Conservation (phyloP, 2,888 invertebrate species). For the Hypsopygia costalis region DNA sequence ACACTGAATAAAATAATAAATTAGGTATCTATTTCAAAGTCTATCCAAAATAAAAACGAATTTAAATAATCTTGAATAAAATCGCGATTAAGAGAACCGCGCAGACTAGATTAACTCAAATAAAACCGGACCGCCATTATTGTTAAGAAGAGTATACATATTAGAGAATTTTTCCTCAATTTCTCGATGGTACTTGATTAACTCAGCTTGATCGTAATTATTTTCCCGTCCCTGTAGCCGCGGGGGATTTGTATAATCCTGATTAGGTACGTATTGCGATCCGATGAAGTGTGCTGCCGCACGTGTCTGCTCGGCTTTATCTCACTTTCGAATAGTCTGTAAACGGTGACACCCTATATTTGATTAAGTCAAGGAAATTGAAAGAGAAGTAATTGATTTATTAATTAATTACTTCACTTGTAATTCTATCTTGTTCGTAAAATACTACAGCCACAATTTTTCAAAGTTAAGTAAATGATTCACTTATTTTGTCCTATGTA, state of each 20-base stretch:
- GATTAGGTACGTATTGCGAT: conserved; percentile 76
- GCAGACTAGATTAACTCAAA: too few species aligned
- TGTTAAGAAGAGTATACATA: conserved; percentile 29
- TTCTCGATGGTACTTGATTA: conserved; percentile 65
- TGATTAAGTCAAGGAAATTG: conserved; percentile 8
- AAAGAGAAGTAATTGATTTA: conserved; percentile 15
- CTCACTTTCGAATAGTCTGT: conserved; percentile 35
- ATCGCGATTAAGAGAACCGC: neutral
- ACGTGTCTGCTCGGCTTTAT: conserved; percentile 59
- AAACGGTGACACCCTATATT: conserved; percentile 5
- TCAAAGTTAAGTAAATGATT: too few species aligned
- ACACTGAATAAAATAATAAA: too few species aligned
- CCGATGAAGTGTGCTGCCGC: conserved; percentile 72
- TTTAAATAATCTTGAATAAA: too few species aligned
- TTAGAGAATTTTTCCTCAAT: conserved; percentile 57
- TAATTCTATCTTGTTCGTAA: too few species aligned
- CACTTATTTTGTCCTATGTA: too few species aligned
- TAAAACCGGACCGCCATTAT: conserved; percentile 8
- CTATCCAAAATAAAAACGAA: neutral
- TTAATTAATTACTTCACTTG: conserved; percentile 18
- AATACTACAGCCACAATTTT: too few species aligned
- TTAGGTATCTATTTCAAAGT: too few species aligned
- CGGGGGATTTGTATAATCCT: conserved; percentile 76
- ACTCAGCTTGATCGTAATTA: conserved; percentile 66
- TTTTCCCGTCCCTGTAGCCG: conserved; percentile 56